A percentile compares a stretch with the other conserved stretches of the same genome.
Conservation (phyloP, 2,113 vertebrate species). For the Gulo gulo region DNA sequence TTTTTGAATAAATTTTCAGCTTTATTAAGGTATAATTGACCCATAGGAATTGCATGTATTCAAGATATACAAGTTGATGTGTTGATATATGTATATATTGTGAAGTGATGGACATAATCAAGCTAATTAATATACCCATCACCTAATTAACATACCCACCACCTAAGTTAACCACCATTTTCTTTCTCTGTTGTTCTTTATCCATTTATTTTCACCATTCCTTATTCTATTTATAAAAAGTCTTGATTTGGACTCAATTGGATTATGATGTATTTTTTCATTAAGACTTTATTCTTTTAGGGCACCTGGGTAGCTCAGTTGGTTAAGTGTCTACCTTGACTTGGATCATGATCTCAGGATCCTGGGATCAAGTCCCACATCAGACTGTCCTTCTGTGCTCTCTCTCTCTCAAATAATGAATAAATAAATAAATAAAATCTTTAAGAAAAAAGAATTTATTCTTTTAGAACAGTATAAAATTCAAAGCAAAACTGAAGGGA, state of each 20-base stretch:
- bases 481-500: neutral
- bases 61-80: neutral
- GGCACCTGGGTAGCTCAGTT: neutral
- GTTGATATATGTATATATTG: neutral
- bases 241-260: neutral
- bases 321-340: too few species aligned
- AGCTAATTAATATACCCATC: neutral
- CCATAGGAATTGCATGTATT: neutral
- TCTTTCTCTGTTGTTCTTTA: neutral
- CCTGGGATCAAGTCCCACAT: too few species aligned
- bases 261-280: neutral
- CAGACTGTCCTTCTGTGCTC: too few species aligned
- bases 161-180: neutral
- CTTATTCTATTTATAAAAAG: neutral
- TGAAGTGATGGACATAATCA: neutral
- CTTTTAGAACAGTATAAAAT: neutral
- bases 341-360: too few species aligned
- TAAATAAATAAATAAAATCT: too few species aligned
- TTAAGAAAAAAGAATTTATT: neutral
- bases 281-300: neutral
- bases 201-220: neutral
- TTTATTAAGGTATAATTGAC: neutral
- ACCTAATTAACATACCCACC: neutral
- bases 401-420: too few species aligned
- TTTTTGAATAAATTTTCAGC: neutral